These are phyloP conservation scores for Rhynchomys soricoides DNA, from an alignment of 2,113 vertebrate species.

Conservation along the genomic window DNA sequence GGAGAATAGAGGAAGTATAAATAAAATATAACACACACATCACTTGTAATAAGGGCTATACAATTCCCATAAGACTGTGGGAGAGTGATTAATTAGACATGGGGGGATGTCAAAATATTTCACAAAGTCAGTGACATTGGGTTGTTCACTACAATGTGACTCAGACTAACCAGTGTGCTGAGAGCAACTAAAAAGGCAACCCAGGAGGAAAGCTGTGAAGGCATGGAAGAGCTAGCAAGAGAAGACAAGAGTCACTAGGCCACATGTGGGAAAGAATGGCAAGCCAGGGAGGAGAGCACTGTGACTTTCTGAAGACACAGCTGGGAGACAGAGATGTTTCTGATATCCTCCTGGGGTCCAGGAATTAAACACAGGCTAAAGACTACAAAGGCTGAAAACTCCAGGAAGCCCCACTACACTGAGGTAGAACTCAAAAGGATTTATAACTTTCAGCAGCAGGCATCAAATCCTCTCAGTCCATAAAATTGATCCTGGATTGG, in stretches of 20 bases:
- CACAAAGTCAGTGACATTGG: constrained; percentile 17
- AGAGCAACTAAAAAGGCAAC: background rate
- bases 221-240: background rate
- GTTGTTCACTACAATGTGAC: background rate
- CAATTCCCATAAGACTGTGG: background rate
- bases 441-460: background rate
- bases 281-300: background rate
- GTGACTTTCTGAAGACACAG: background rate
- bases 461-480: background rate
- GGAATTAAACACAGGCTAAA: background rate
- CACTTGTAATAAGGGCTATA: background rate
- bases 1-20: background rate
- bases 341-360: background rate
- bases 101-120: background rate
- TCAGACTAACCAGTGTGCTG: constrained; percentile 8
- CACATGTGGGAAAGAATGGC: background rate
- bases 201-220: background rate
- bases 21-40: background rate
- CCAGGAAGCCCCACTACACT: background rate
- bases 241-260: background rate
- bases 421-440: background rate
- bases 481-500: background rate
- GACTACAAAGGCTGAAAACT: background rate
- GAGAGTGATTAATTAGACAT: background rate
- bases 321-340: background rate